Base-by-base conservation (phyloP, 1,140 invertebrate species). In the Caerostris darwini region DNA sequence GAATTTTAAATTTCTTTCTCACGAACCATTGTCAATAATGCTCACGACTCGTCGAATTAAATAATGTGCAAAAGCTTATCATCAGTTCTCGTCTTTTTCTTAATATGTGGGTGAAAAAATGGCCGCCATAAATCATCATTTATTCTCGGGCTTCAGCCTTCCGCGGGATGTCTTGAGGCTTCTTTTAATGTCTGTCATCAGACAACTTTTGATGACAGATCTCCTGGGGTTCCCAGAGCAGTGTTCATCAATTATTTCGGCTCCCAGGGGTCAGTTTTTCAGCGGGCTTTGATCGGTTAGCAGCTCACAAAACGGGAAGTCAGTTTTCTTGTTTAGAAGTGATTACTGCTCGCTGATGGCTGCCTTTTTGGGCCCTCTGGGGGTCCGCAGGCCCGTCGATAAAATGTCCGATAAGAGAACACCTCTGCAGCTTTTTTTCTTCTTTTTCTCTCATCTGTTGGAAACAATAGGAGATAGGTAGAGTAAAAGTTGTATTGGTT, bases 161-260 rank as follows among this genome's bases (percentile, higher is more conserved):
- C 17, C 17, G n/a, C 53, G 82, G n/a, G 81, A 92, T 85, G 81
- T 59, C 90, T 85, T n/a, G 5, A 85, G 81, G 90, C 81, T 92
- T 92, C 90, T 83, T 92, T 92, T 92, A 92, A 92, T 92, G 90
- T 92, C 90, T 92, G 81, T 92, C 90, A 92, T 92, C 90, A 92
- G 69, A 81, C 50, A 92, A 59, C 57, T 92, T 91, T 85, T 92
- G 90, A 92, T 92, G 90, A 92, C 85, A 92, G 85, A 92, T 92
- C 90, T 81, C 90, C 50, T 67, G 90, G 82, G 90, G 90, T 12
- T 92, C 77, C 17, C 14, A 17, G 90, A 92, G 90, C 77, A 92
- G 69, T 92, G 90, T 92, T 92, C 90, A 92, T 92, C 90, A 92
- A 92, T 92, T 92, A 92, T 92, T 92, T 92, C 54, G 69, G 77